Conservation (phyloP, 2,888 invertebrate species). For the Orgyia antiqua region DNA sequence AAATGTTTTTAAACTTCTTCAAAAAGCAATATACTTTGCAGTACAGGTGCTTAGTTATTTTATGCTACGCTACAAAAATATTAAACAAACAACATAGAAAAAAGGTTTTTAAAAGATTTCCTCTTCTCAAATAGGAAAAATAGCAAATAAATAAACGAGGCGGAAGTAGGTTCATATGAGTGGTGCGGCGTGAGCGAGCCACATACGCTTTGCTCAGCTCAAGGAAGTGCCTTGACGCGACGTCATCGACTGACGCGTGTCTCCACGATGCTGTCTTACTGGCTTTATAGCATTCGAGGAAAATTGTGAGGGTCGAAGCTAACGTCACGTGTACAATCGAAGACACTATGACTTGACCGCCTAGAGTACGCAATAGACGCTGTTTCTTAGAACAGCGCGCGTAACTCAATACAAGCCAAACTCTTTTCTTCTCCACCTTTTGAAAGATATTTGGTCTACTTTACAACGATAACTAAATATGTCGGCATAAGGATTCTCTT, state of each 20-base stretch:
- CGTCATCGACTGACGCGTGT: slow-evolving; percentile 22
- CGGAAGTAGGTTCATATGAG: slow-evolving; percentile 37
- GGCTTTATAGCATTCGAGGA: slow-evolving; percentile 7
- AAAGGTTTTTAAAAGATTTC: slow-evolving; percentile 18
- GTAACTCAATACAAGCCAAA: too few relatives aligned
- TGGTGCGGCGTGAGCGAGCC: slow-evolving; percentile 31
- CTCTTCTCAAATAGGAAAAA: slow-evolving; percentile 26
- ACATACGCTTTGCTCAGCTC: slow-evolving; percentile 26
- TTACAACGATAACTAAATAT: too few relatives aligned
- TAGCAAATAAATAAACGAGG: slow-evolving; percentile 28
- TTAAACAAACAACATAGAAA: too few relatives aligned
- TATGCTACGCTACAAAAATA: too few relatives aligned
- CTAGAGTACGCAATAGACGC: too few relatives aligned
- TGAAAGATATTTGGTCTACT: too few relatives aligned
- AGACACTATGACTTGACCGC: background rate
- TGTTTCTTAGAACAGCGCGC: too few relatives aligned
- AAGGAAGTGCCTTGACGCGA: slow-evolving; percentile 40
- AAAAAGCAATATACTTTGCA: too few relatives aligned
- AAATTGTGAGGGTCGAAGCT: slow-evolving; percentile 18
- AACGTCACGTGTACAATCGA: too few relatives aligned
- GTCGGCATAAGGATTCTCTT: too few relatives aligned
- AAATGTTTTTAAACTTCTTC: slow-evolving; percentile 6
- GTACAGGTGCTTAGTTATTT: too few relatives aligned
- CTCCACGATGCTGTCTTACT: slow-evolving; percentile 4
- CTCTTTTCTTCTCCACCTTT: too few relatives aligned